Base-by-base conservation (phyloP, 2,113 vertebrate genomes). In the Todiramphus saurophagus region DNA sequence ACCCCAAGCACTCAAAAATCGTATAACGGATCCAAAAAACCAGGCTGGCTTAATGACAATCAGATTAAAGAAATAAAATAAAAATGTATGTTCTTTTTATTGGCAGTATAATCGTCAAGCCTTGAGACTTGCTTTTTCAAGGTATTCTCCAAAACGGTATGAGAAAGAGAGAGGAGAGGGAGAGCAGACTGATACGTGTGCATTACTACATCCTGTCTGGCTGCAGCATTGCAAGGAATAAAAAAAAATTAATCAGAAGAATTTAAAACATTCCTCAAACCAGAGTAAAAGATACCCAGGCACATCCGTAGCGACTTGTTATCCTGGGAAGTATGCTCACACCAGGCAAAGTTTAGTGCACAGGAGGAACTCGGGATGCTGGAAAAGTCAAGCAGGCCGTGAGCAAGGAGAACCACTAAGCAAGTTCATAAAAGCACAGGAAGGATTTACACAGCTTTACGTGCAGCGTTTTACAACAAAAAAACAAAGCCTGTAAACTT, bases 61-160 rank as follows among this genome's bases (percentile, higher is more conserved):
- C 96, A 96, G 92, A 93, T 96, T 96, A 95, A 89, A 92, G 87
- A 94, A 92, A 96, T 92, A 95, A 96, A 96, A 94, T 79, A 68
- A 87, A 95, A 92, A 94, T 67, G 83, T 94, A 87, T 91, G 89
- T 94, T 96, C 94, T 95, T 94, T 97, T 94, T 83, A 96, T 91
- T 94, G 94, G 92, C 96, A 93, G 55, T 46, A 58, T 6, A 31
- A 92, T 46, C n/a, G 2, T 11, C 79, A 69, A 91, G 89, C 74
- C 73, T 82, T 74, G 51, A 83, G 64, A 88, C 41, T 78, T 67
- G 17, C 56, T 91, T 78, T 79, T 80, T 70, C 70, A 91, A 95
- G 77, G 87, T 84, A 84, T 80, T 96, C 85, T 95, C 81, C 81
- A 69, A 44, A 91, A 82, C 53, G 77, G 72, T 53, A 87, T 11